These are phyloP conservation scores for Scaptomyza reducta DNA, from an alignment of 2,888 invertebrate genomes.

Conservation along the genomic window DNA sequence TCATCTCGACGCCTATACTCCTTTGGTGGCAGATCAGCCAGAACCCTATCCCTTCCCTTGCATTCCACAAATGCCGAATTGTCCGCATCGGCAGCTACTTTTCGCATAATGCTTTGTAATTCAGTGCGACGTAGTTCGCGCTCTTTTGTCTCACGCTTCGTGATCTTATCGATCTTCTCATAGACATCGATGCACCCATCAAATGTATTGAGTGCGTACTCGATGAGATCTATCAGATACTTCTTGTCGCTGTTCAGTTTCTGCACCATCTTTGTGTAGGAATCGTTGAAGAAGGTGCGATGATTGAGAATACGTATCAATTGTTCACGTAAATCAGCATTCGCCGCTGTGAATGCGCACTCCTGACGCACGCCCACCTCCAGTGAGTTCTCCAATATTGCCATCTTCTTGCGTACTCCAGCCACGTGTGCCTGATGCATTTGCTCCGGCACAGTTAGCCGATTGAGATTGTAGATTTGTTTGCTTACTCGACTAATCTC, in stretches of 20 bases:
- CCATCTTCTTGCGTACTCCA: constrained; percentile 71
- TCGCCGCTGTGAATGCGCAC: constrained; percentile 79
- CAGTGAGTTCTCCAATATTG: constrained; percentile 81
- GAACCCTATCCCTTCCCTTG: constrained; percentile 71
- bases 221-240: constrained; percentile 82
- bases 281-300: constrained; percentile 80
- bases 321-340: constrained; percentile 76
- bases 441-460: constrained; percentile 81
- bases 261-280: constrained; percentile 81
- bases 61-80: constrained; percentile 76
- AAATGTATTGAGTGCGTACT: constrained; percentile 81
- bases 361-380: constrained; percentile 82
- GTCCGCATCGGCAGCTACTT: constrained; percentile 78
- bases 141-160: constrained; percentile 74
- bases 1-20: constrained; percentile 82
- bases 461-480: constrained; percentile 81
- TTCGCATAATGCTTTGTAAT: constrained; percentile 81
- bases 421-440: constrained; percentile 79
- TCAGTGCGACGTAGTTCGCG: constrained; percentile 79
- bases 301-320: constrained; percentile 78
- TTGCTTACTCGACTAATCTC: constrained; percentile 80
- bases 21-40: constrained; percentile 81
- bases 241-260: constrained; percentile 82
- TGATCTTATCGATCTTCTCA: constrained; percentile 80
- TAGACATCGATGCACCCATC: constrained; percentile 82